These are phyloP conservation scores for Zoroaster sp. DNA, from an alignment of 53 echinoderm and acorn worm species.

Conservation along the genomic window DNA sequence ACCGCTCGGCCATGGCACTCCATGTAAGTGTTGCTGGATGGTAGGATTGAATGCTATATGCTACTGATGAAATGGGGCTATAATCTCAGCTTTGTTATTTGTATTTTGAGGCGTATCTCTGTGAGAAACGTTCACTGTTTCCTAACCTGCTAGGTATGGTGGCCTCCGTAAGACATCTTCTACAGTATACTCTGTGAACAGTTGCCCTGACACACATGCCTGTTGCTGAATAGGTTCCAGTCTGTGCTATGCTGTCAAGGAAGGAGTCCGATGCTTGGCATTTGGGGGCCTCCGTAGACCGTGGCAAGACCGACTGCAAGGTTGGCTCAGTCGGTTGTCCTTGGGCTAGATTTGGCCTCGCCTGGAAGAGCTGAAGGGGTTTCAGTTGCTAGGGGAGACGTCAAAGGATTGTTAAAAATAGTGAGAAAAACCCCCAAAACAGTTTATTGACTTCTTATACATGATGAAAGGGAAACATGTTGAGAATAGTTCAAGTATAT, in stretches of 20 bases:
- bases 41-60: no score
- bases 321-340: background rate
- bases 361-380: constrained; percentile 29
- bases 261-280: constrained; percentile 62
- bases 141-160: background rate
- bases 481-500: no score
- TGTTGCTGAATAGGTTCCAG: constrained; percentile 53
- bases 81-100: no score
- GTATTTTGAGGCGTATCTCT: background rate
- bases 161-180: background rate
- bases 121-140: background rate
- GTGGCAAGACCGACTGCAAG: constrained; percentile 26
- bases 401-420: background rate
- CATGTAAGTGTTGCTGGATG: no score
- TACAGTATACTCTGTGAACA: constrained; percentile 65
- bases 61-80: no score
- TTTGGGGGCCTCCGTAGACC: constrained; percentile 11
- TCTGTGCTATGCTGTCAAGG: constrained; percentile 76
- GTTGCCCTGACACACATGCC: constrained; percentile 71
- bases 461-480: no score
- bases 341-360: background rate
- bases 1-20: no score
- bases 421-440: no score
- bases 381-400: background rate
- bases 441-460: no score